phyloP scores from a whole-genome alignment of 2,888 invertebrate genomes.

The Brachyopa scutellaris region DNA sequence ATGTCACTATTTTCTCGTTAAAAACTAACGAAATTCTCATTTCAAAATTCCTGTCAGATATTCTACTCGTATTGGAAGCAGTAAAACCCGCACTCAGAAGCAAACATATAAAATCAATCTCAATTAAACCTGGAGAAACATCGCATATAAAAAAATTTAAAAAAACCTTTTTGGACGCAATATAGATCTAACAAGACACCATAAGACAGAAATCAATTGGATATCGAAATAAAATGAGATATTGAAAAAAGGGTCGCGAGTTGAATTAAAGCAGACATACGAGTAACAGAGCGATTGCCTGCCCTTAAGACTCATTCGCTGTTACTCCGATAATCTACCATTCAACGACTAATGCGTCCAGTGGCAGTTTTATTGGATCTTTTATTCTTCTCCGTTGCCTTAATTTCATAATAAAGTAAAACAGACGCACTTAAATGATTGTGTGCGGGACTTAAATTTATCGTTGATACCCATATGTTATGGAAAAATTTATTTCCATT shows the following conservation, averaged over 20 bases:
- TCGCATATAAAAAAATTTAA: slow-evolving; percentile 3
- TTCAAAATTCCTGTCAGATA: no score
- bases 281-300: no score
- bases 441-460: slow-evolving; percentile 38
- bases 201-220: not conserved
- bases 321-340: not conserved
- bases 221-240: slow-evolving; percentile 2
- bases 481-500: slow-evolving; percentile 60
- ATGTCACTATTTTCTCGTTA: no score
- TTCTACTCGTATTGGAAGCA: no score
- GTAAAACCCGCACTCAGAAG: not conserved
- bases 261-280: no score
- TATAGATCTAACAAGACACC: not conserved
- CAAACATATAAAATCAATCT: slow-evolving; percentile 11
- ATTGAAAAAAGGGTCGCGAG: not conserved
- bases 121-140: slow-evolving; percentile 17
- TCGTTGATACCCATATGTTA: slow-evolving; percentile 49
- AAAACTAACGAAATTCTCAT: no score
- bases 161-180: not conserved
- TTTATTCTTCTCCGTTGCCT: slow-evolving; percentile 2
- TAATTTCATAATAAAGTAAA: slow-evolving; percentile 18
- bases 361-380: slow-evolving; percentile 29
- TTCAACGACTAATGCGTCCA: not conserved
- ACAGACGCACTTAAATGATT: slow-evolving; percentile 5
- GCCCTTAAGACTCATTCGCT: no score